These are phyloP conservation scores for Baronia brevicornis DNA, from an alignment of 2,888 invertebrate species.

Conservation along the genomic window DNA sequence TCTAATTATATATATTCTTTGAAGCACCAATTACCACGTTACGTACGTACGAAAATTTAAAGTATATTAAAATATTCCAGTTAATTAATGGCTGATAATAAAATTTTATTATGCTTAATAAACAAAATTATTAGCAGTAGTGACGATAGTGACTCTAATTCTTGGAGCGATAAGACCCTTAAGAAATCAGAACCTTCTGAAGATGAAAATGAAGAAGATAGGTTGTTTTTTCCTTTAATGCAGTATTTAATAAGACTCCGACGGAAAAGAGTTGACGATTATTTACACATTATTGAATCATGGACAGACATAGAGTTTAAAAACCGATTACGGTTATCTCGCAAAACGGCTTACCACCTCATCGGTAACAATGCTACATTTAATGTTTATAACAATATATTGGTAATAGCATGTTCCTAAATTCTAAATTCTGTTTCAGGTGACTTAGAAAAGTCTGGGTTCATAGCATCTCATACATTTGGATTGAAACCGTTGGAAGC, in stretches of 20 bases:
- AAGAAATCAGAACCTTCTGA: conserved; percentile 30
- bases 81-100: conserved; percentile 29
- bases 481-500: conserved; percentile 50
- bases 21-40: too few relatives aligned
- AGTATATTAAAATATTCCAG: conserved; percentile 1
- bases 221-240: conserved; percentile 47
- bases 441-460: conserved; percentile 49
- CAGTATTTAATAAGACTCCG: conserved; percentile 40
- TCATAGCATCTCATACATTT: conserved; percentile 49
- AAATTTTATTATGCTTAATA: conserved; percentile 31
- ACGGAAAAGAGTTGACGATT: conserved; percentile 46
- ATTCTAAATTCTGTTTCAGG: conserved; percentile 33
- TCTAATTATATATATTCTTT: too few relatives aligned
- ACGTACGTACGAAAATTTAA: too few relatives aligned
- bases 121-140: conserved; percentile 25
- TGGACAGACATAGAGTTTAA: conserved; percentile 50
- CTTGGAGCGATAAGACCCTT: conserved; percentile 40
- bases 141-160: conserved; percentile 39
- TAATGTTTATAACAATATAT: background rate
- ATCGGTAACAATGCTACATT: conserved; percentile 32
- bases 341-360: conserved; percentile 37
- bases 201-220: conserved; percentile 34
- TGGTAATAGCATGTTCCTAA: conserved; percentile 3
- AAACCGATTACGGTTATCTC: conserved; percentile 41
- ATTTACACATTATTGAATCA: conserved; percentile 47